phyloP scores from a whole-genome alignment of 2,113 vertebrate genomes.

The Gallinago undulata region DNA sequence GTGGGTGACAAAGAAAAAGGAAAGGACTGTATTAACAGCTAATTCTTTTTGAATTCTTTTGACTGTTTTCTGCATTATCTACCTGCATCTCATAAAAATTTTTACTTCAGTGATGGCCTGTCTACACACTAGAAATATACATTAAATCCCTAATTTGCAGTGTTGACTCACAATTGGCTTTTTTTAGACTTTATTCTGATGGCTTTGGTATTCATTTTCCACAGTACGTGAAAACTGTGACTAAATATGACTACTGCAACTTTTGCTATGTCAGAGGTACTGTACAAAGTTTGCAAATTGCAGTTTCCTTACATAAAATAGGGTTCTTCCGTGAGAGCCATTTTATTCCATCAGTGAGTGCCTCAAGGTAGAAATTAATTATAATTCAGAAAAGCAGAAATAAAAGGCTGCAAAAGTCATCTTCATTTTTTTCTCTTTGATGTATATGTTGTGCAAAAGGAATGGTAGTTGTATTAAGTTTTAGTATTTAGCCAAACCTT shows the following conservation, averaged over 20 bases:
- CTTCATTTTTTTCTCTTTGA: neutral
- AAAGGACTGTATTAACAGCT: neutral
- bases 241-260: neutral
- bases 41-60: neutral
- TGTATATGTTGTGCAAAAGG: neutral
- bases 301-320: neutral
- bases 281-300: neutral
- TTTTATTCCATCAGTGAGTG: neutral
- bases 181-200: neutral
- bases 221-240: neutral
- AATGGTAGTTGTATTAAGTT: neutral
- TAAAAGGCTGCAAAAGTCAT: neutral
- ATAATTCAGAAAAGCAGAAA: neutral
- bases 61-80: neutral
- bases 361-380: neutral
- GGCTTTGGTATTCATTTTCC: neutral
- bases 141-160: neutral
- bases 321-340: neutral
- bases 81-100: neutral
- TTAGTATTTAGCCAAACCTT: neutral
- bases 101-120: neutral
- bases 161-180: neutral
- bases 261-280: neutral
- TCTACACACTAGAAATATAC: neutral
- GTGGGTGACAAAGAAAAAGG: neutral